A percentile compares a stretch with the other conserved stretches of the same genome.
Conservation (phyloP, 2,797 vertebrate species). For the Merluccius polli region DNA sequence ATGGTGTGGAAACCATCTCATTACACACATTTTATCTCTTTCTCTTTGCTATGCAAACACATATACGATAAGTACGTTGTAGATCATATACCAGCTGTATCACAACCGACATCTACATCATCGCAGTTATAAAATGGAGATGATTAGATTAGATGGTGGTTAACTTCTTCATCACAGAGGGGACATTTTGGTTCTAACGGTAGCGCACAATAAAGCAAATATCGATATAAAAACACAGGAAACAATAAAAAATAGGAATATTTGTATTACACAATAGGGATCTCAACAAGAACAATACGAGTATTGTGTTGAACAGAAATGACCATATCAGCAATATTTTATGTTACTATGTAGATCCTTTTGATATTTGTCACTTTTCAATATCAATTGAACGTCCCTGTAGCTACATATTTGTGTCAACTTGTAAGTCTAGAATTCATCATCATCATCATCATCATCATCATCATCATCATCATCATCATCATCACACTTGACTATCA, state of each 20-base stretch:
- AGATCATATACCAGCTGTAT: not conserved
- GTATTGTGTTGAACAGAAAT: not conserved
- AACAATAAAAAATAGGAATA: not conserved
- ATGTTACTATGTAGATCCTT: not conserved
- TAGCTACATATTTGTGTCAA: not conserved
- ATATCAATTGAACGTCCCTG: not conserved
- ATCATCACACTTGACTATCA: slow-evolving; percentile 23
- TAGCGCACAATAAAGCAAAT: not conserved
- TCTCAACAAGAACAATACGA: not conserved
- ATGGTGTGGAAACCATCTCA: not conserved
- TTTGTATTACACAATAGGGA: not conserved
- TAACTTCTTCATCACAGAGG: too few species aligned
- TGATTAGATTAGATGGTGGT: not conserved
- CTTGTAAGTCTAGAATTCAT: not conserved
- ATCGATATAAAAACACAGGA: not conserved
- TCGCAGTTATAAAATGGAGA: not conserved
- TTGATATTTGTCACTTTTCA: too few species aligned
- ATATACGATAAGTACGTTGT: not conserved
- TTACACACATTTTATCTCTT: not conserved
- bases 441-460: slow-evolving; percentile 14
- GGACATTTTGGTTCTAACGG: not conserved
- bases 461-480: slow-evolving; percentile 9
- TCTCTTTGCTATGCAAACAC: not conserved
- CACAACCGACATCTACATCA: not conserved
- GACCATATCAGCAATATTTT: not conserved